A percentile compares a stretch with the other conserved stretches of the same genome.
phyloP scores from a whole-genome alignment of 2,113 vertebrate species.

The Callionymus lyra region DNA sequence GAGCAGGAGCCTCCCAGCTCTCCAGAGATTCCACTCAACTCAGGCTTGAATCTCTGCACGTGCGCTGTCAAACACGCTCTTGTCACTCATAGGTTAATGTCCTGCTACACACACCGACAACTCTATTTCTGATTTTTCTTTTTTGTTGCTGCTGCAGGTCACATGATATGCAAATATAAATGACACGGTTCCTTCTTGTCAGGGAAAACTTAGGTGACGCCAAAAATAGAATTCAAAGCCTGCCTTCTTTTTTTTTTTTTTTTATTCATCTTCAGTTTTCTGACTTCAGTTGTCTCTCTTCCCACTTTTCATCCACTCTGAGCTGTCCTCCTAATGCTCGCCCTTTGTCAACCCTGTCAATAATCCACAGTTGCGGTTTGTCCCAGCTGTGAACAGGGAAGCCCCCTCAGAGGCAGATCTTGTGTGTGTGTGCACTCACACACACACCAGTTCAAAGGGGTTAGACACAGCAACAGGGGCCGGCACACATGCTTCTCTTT shows the following conservation, averaged over 20 bases:
- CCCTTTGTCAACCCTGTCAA: constrained; percentile 14
- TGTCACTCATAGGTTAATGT: constrained; percentile 33
- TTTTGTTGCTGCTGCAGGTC: background rate
- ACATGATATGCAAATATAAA: background rate
- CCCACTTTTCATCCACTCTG: constrained; percentile 5
- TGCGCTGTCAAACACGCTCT: constrained; percentile 27
- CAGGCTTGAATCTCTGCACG: constrained; percentile 33
- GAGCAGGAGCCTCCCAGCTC: constrained; percentile 21
- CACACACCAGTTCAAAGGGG: constrained; percentile 5
- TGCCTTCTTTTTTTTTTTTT: too few relatives aligned
- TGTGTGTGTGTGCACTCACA: constrained; percentile 12
- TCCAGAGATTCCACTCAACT: constrained; percentile 30
- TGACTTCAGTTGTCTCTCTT: constrained; percentile 1
- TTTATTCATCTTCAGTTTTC: background rate
- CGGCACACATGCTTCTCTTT: constrained; percentile 8
- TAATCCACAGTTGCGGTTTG: constrained; percentile 42
- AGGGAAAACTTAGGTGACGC: background rate
- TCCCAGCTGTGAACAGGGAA: constrained; percentile 45
- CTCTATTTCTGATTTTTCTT: too few relatives aligned
- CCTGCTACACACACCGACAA: constrained; percentile 2
- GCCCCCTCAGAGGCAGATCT: constrained; percentile 37
- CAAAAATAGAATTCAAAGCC: background rate
- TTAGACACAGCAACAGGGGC: constrained; percentile 4
- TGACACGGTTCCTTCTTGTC: background rate
- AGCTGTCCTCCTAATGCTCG: constrained; percentile 1